phyloP scores from a whole-genome alignment of 2,113 vertebrate genomes.

The Pelecanus crispus region DNA sequence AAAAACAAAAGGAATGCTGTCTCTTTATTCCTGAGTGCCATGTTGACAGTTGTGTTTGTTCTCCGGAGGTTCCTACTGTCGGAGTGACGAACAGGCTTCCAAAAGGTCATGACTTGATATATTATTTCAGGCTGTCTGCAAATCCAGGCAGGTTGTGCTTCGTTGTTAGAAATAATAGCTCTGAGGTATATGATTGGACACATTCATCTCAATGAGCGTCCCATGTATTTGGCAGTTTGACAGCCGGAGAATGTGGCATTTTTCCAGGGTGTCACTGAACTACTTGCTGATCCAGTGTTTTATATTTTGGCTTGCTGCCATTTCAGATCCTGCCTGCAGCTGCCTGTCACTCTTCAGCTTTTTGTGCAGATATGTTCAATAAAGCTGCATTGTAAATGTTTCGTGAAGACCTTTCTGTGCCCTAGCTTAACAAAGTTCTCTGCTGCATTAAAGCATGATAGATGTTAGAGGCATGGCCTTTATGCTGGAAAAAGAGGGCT shows the following conservation, averaged over 20 bases:
- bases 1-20: neutral
- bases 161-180: neutral
- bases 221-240: constrained; percentile 4
- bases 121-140: constrained; percentile 29
- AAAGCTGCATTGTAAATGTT: neutral
- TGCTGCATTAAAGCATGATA: neutral
- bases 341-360: neutral
- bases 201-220: constrained; percentile 22
- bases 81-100: constrained; percentile 20
- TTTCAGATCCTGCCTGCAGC: neutral
- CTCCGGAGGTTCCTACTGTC: neutral
- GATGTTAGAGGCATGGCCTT: neutral
- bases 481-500: neutral
- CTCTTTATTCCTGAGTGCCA: neutral
- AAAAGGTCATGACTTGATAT: neutral
- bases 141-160: neutral
- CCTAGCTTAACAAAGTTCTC: neutral
- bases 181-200: neutral
- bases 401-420: neutral
- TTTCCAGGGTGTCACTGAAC: constrained; percentile 6
- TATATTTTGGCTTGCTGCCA: constrained; percentile 21
- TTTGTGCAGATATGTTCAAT: neutral
- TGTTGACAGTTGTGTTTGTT: neutral
- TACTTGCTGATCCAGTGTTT: constrained; percentile 28
- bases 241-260: neutral